Base-by-base conservation (phyloP, 2,113 vertebrate genomes). In the Enhydra lutris region DNA sequence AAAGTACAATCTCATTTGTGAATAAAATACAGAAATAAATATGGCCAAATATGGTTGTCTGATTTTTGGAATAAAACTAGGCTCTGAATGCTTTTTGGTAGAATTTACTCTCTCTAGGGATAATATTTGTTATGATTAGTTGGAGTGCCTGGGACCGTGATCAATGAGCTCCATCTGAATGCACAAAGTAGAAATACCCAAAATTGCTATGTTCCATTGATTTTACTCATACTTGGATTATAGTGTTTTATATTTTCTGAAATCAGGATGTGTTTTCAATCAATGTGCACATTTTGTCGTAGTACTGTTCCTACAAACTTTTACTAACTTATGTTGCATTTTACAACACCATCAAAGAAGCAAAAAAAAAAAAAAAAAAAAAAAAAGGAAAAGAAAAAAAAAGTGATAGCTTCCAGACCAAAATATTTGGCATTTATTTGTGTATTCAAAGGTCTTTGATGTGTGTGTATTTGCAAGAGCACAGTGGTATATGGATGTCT, bases 201-300 rank as follows among this genome's bases (percentile, higher is more conserved):
- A 57, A 89, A 79, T 76, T 57, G 39, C 67, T 39, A 12, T n/a
- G 23, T 79, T 59, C 63, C 18, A 47, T 69, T 36, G 31, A 69
- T 80, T 74, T 39, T 92, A 82, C 79, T 26, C n/a, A 69, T 82
- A 69, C 9, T 78, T 95, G 29, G 20, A 67, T 74, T 90, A 69
- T 63, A 91, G 59, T 36, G 55, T 50, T 81, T 97, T 57, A 52
- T 34, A 29, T 78, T 90, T 82, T 91, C 67, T 91, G 42, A 86
- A 85, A 86, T 86, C 47, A 87, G 78, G 26, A 67, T 83, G 6
- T 88, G 21, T 96, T 81, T 92, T 74, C 69, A 93, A 23, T 94
- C 47, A 80, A 3, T 31, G 42, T 73, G 4, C 82, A 69, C 12
- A 21, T 91, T 81, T 96, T 93, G n/a, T 45, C 24, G 4, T 89